Conservation (phyloP, 2,797 vertebrate genomes). For the Lemur catta region DNA sequence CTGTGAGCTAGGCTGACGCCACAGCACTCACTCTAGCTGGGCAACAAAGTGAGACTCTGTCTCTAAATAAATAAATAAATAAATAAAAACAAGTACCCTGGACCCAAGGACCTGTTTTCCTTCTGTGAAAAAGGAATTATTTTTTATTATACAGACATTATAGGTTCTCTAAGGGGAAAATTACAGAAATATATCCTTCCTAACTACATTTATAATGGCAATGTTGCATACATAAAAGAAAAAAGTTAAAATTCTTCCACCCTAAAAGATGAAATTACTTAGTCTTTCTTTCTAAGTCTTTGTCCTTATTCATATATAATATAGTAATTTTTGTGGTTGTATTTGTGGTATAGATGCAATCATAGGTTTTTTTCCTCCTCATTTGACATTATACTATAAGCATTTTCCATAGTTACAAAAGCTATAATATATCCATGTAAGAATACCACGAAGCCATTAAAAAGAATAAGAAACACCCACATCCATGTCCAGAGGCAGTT, state of each 20-base stretch:
- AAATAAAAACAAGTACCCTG: constrained; percentile 11
- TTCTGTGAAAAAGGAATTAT: not conserved
- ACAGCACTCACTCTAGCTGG: too few relatives aligned
- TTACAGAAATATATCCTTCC: not conserved
- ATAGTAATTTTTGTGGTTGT: not conserved
- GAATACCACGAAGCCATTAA: not conserved
- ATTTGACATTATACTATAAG: not conserved
- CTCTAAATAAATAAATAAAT: too few relatives aligned
- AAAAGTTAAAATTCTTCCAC: not conserved
- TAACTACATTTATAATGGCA: not conserved
- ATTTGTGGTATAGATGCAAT: not conserved
- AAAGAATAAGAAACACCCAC: not conserved
- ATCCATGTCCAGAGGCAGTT: not conserved
- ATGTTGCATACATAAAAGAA: not conserved
- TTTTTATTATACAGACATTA: not conserved
- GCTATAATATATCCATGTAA: not conserved
- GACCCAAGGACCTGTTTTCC: not conserved
- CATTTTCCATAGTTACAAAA: constrained; percentile 7
- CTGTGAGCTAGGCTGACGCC: too few relatives aligned
- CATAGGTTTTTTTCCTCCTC: not conserved
- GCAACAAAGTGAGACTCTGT: too few relatives aligned
- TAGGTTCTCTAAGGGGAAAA: not conserved
- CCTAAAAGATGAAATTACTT: not conserved
- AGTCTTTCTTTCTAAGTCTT: not conserved
- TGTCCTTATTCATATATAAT: not conserved